phyloP scores from a whole-genome alignment of 2,888 invertebrate genomes.

The Lordiphosa andalusiaca region DNA sequence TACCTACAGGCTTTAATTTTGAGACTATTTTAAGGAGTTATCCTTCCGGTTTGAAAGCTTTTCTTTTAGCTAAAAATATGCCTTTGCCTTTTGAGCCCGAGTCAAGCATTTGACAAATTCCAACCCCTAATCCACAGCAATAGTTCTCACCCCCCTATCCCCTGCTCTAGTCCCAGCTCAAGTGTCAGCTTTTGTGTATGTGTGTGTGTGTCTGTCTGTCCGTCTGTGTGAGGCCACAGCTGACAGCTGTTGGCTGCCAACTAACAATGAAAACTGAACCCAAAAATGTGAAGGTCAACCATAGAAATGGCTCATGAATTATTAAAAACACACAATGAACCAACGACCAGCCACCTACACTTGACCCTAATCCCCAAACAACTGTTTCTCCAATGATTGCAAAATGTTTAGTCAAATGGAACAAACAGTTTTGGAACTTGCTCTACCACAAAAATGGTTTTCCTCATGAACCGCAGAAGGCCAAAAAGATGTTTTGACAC shows the following conservation, averaged over 20 bases:
- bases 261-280: constrained; percentile 49
- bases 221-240: constrained; percentile 14
- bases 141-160: background rate
- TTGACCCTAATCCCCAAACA: constrained; percentile 64
- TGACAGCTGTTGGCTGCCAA: constrained; percentile 8
- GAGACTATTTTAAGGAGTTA: too few relatives aligned
- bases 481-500: constrained; percentile 57
- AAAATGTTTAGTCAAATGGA: constrained; percentile 65
- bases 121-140: background rate
- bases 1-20: too few relatives aligned
- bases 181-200: constrained; percentile 12
- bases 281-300: constrained; percentile 65
- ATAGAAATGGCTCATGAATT: constrained; percentile 62
- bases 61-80: too few relatives aligned
- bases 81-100: too few relatives aligned
- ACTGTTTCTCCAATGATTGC: constrained; percentile 50
- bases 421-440: constrained; percentile 28
- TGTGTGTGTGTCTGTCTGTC: too few relatives aligned
- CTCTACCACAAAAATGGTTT: constrained; percentile 5
- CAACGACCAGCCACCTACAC: constrained; percentile 26
- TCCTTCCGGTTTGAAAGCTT: too few relatives aligned
- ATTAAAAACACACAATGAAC: constrained; percentile 52
- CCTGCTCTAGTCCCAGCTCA: constrained; percentile 4
- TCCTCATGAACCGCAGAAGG: constrained; percentile 9
- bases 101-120: too few relatives aligned